Conservation (phyloP, 2,888 invertebrate genomes). For the Melinaea menophilus region DNA sequence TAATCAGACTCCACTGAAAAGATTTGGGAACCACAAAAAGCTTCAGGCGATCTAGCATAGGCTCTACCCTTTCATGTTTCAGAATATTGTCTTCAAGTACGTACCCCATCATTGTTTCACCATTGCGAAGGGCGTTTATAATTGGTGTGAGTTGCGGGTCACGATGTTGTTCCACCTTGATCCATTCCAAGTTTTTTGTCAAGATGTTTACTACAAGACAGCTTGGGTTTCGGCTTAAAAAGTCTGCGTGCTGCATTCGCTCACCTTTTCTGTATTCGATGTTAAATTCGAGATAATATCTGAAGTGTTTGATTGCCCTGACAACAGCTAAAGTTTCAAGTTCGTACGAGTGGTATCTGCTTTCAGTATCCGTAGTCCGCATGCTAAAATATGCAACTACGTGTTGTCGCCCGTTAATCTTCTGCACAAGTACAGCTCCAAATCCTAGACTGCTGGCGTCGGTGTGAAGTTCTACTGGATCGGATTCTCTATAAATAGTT, state of each 20-base stretch:
- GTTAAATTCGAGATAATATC: slow-evolving; percentile 36
- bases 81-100: slow-evolving; percentile 19
- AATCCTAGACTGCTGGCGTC: slow-evolving; percentile 37
- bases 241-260: slow-evolving; percentile 29
- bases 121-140: slow-evolving; percentile 17
- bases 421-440: slow-evolving; percentile 29
- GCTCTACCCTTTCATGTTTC: slow-evolving; percentile 14
- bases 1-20: slow-evolving; percentile 37
- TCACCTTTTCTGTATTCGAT: slow-evolving; percentile 33
- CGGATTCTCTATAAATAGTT: slow-evolving; percentile 26
- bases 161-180: slow-evolving; percentile 28
- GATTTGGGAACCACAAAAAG: slow-evolving; percentile 29
- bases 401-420: slow-evolving; percentile 22
- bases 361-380: slow-evolving; percentile 30
- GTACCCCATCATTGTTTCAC: slow-evolving; percentile 14
- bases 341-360: slow-evolving; percentile 35
- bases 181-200: slow-evolving; percentile 24
- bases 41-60: slow-evolving; percentile 15
- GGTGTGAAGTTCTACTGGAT: slow-evolving; percentile 28
- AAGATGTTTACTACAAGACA: slow-evolving; percentile 20
- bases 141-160: slow-evolving; percentile 24
- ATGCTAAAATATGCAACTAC: slow-evolving; percentile 29
- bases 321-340: slow-evolving; percentile 35
- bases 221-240: slow-evolving; percentile 27
- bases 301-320: slow-evolving; percentile 38